These are phyloP conservation scores for Netelia virgata DNA, from an alignment of 2,888 invertebrate species.

Conservation along the genomic window DNA sequence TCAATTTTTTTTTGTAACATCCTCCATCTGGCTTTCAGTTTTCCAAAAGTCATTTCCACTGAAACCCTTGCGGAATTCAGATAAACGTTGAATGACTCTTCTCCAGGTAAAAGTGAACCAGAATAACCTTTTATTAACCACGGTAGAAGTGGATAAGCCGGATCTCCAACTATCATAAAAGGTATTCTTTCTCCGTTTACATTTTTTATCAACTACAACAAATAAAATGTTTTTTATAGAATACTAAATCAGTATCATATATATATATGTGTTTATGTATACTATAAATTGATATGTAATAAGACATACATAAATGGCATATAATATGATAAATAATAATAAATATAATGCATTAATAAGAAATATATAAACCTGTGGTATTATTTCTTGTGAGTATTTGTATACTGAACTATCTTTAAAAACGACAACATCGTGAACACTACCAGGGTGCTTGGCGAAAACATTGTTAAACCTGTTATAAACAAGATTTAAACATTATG, in stretches of 20 bases:
- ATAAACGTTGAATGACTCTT: constrained; percentile 73
- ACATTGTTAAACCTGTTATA: neutral
- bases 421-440: constrained; percentile 68
- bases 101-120: constrained; percentile 50
- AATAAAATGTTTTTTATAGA: neutral
- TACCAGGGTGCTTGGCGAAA: constrained; percentile 33
- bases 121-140: constrained; percentile 72
- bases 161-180: constrained; percentile 70
- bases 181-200: constrained; percentile 64
- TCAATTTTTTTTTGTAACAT: constrained; percentile 71
- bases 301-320: too few relatives aligned
- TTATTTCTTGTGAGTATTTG: constrained; percentile 46
- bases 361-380: constrained; percentile 40
- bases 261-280: constrained; percentile 1
- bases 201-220: neutral
- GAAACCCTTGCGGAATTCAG: constrained; percentile 65
- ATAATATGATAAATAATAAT: too few relatives aligned
- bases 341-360: too few relatives aligned
- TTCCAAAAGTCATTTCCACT: constrained; percentile 76
- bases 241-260: neutral
- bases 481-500: too few relatives aligned
- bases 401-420: constrained; percentile 60
- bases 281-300: constrained; percentile 14
- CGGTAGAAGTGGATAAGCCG: constrained; percentile 70
- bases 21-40: constrained; percentile 75